Evolutionary conservation across 2,113 vertebrate species (phyloP), one percentile per base, ranked within the genome.

Genomic region (Odocoileus hemionus): DNA sequence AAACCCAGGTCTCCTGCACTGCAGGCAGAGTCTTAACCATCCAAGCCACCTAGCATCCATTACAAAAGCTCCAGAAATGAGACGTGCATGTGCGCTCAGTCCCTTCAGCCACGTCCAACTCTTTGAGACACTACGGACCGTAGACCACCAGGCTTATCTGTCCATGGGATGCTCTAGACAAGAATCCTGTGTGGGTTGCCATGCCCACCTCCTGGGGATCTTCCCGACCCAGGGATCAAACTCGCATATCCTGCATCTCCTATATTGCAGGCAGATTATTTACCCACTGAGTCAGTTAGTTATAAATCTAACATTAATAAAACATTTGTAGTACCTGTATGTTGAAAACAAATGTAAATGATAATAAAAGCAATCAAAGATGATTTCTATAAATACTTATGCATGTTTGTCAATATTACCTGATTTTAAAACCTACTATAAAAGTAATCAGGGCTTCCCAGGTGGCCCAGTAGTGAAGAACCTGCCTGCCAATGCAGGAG

Each of bases 161-260:
- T 14, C 23, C 23, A 13, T 26, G 36, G 70, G 70, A 76, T 21
- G 43, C 36, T 76, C 36, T 39, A 43, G 23, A 43, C 23, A 43
- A 76, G 39, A 76, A 7, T 4, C 36, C 36, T 14, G 11, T 7
- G 23, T 76, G 26, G 70, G 13, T 26, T 43, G 23, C 70, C 70
- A 43, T 26, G 70, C 70, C 23, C 39, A 26, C 70, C 39, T 76
- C 70, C 12, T 26, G 70, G 23, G 12, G 70, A 76, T 76, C 5
- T 76, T 76, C 70, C 21, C 5, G 1, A 76, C 23, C 21, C 70
- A 76, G 70, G 12, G 39, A 43, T 76, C 11, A 76, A 76, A 76
- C 39, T 12, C 1, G 0, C 70, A 7, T 43, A 76, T 76, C 39
- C 39, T 76, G 23, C 0, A 0, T 76, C 39, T 76, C 12, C 39